Evolutionary conservation across 2,797 vertebrate genomes (phyloP), one percentile per base, ranked within the genome.

Genomic region (Champsocephalus gunnari): DNA sequence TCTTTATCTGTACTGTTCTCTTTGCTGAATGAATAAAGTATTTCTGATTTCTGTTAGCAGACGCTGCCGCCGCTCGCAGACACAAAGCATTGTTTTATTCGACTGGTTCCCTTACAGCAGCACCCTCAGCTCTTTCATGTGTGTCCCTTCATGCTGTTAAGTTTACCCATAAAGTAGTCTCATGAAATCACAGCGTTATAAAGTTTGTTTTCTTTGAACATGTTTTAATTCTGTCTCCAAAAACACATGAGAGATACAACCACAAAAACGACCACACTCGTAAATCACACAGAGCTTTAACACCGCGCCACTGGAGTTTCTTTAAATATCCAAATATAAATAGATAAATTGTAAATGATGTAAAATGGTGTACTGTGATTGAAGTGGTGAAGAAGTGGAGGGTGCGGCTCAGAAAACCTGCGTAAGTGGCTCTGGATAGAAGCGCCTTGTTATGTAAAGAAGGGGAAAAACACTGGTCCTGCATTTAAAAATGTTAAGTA

Each of bases 191-290:
- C 32, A 41, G 57, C 0, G 56, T 67, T 64, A 51, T 71, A 69
- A 89, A 89, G 59, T 67, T 58, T 13, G 17, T 57, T 51, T 65
- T 53, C 79, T 87, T 80, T 84, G 65, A 85, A 83, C 55, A 17
- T 45, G 48, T 62, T 67, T 79, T 83, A 74, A 44, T 73, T 73
- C 63, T 3, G 43, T 38, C 43, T 44, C n/a, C 3, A 47, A 32
- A 71, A 54, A 58, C 41, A 45, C 66, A 66, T 61, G 34, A 38
- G 21, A 59, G 24, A 66, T 63, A 66, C 73, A 64, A 64, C 60
- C 77, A 1, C 77, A 80, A 74, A 77, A 62, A 47, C 12, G n/a
- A 77, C 63, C 53, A 11, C 66, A 17, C 73, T 70, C 11, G 48
- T 49, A 34, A 71, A 45, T 77, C 66, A 48, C 60, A 63, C 24